Conservation (phyloP, 1,140 invertebrate species). For the Centruroides sculpturatus region DNA sequence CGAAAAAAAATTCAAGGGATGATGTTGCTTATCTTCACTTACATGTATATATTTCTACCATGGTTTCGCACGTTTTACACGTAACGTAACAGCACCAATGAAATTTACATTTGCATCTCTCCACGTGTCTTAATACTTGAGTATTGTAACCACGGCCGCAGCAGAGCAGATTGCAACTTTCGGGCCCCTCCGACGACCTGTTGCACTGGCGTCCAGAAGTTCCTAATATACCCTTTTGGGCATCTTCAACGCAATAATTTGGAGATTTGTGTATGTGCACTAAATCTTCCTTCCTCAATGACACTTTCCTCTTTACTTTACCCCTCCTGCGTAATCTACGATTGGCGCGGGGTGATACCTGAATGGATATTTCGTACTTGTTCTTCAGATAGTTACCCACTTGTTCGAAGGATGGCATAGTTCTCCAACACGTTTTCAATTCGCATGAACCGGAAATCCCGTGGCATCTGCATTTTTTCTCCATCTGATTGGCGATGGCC, state of each 20-base stretch:
- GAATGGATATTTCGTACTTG: slow-evolving; percentile 36
- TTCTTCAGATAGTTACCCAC: slow-evolving; percentile 39
- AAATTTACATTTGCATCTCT: slow-evolving; percentile 44
- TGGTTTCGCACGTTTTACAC: slow-evolving; percentile 42
- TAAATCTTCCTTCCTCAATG: slow-evolving; percentile 26
- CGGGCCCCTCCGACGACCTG: slow-evolving; percentile 45
- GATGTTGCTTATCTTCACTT: slow-evolving; percentile 30
- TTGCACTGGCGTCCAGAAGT: slow-evolving; percentile 45
- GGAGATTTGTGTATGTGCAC: slow-evolving; percentile 49
- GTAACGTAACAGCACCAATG: slow-evolving; percentile 48
- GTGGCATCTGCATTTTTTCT: slow-evolving; percentile 43
- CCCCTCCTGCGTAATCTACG: slow-evolving; percentile 24
- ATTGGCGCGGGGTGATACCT: slow-evolving; percentile 25
- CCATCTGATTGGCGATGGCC: slow-evolving; percentile 36
- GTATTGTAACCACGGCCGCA: slow-evolving; percentile 48
- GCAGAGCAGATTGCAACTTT: slow-evolving; percentile 46
- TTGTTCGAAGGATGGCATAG: slow-evolving; percentile 38
- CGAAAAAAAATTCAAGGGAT: neutral
- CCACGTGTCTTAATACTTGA: slow-evolving; percentile 27
- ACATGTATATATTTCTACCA: slow-evolving; percentile 40
- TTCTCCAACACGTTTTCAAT: slow-evolving; percentile 47
- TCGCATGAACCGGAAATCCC: slow-evolving; percentile 50
- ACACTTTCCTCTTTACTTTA: slow-evolving; percentile 19
- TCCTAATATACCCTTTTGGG: slow-evolving; percentile 41
- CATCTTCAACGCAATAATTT: slow-evolving; percentile 44